Evolutionary conservation across 2,888 invertebrate genomes (phyloP), one percentile per base, ranked within the genome.

Genomic region (Seira musarum): DNA sequence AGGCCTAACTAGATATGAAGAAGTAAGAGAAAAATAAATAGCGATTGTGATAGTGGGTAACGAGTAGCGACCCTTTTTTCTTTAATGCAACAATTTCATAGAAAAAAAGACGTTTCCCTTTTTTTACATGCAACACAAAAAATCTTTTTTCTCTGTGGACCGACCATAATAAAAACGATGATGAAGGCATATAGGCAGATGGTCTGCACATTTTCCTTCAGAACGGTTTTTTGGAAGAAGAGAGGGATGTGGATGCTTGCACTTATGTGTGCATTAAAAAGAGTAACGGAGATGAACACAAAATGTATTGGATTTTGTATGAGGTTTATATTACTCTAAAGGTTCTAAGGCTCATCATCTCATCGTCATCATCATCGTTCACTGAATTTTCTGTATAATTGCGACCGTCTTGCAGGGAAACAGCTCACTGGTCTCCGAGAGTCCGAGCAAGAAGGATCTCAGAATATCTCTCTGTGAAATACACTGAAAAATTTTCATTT

Each of bases 381-480:
- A 57, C 25, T 21, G 40, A 17, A 19, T 2, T 66, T n/a, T 66
- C 40, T 67, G 46, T 46, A 8, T 46, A n/a, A n/a, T 46, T 46
- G 25, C 17, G n/a, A 60, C 21, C 30, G 35, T 19, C 5, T 61
- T 15, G 35, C 25, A 22, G 66, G 35, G 53, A 19, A 40, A 80
- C 40, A 40, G 80, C 65, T 80, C 80, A 80, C 63, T 80, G 49
- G 15, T 69, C 3, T 13, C 1, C 68, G 64, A 74, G 80, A 73
- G 53, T 68, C 80, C 65, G 74, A 40, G 40, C 67, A 68, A 79
- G 73, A 73, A 73, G 69, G 80, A 80, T 74, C 72, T 79, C 80
- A 77, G 24, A 2, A n/a, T n/a, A n/a, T n/a, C n/a, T n/a, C n/a
- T n/a, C n/a, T n/a, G n/a, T n/a, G n/a, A n/a, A n/a, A n/a, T n/a